Percentiles rank a stretch among this genome's conserved stretches.
These are phyloP conservation scores for Drosophila equinoxialis DNA, from an alignment of 1,140 invertebrate species.

Conservation along the genomic window DNA sequence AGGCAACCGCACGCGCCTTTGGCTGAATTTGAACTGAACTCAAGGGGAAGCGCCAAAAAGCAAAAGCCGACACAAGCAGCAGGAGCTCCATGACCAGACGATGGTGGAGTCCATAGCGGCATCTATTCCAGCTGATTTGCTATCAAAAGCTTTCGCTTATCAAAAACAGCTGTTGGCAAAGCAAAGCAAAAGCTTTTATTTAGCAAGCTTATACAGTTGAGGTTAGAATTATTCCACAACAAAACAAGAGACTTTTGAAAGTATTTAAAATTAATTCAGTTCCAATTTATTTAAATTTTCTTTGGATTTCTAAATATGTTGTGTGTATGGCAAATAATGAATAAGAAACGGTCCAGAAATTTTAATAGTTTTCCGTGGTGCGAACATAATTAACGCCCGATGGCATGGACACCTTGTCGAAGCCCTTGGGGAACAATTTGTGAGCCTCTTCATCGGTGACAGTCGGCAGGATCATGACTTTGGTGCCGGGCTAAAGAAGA, in stretches of 20 bases:
- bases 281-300: neutral
- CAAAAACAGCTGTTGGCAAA: constrained; percentile 48
- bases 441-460: constrained; percentile 88
- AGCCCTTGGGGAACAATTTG: constrained; percentile 89
- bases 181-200: constrained; percentile 25
- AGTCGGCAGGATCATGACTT: constrained; percentile 92
- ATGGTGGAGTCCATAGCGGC: constrained; percentile 13
- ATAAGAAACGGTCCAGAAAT: neutral
- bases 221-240: neutral
- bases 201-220: neutral
- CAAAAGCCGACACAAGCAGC: constrained; percentile 21
- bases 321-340: constrained; percentile 27
- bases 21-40: constrained; percentile 68
- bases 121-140: neutral
- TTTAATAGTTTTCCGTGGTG: constrained; percentile 88
- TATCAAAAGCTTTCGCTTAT: constrained; percentile 26
- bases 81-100: constrained; percentile 1
- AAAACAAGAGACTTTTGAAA: neutral
- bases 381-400: constrained; percentile 92
- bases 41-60: constrained; percentile 52
- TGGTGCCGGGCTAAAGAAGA: constrained; percentile 86
- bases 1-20: constrained; percentile 67
- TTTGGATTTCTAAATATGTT: neutral
- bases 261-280: neutral
- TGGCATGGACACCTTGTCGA: constrained; percentile 88